Evolutionary conservation across 1,140 invertebrate genomes (phyloP), one percentile per base, ranked within the genome.

Genomic region (Mya arenaria): DNA sequence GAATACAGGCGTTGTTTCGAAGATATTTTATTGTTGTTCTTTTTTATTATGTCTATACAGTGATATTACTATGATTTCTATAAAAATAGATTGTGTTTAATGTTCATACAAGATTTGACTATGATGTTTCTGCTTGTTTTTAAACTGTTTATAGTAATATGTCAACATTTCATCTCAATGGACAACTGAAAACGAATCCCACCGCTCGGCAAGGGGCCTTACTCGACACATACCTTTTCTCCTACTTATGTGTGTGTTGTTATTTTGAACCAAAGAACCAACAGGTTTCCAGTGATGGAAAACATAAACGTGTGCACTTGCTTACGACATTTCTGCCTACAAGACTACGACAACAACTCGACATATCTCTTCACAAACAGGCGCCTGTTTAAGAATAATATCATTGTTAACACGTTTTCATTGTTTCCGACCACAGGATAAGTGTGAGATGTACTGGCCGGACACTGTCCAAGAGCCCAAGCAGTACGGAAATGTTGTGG

Each of bases 391-490:
- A 23, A 23, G 55, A 19, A 23, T 58, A 58, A 6, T 8, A 4
- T 6, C 30, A 62, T 4, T 62, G 5, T 62, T 32, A 62, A 32
- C 30, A 10, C 13, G 5, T 60, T 60, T 37, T 74, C 4, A 5
- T 25, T 39, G 63, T n/a, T n/a, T n/a, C n/a, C n/a, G n/a, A n/a
- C n/a, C 72, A 4, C 63, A 89, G 87, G 65, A 66, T 13, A 88
- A 88, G 66, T 88, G 88, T 34, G 85, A 85, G 62, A 41, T 83
- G 72, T 89, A 89, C 69, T 89, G 88, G 88, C 87, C 85, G 1
- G 74, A 75, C 52, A 80, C 85, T 17, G 37, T 84, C 4, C 41
- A 78, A 36, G 85, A 85, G 30, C 72, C 84, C 5, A 80, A 84
- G 23, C 78, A 86, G 28, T 89, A 87, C 81, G 87, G 87, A 1